A percentile compares a stretch with the other conserved stretches of the same genome.
These are phyloP conservation scores for Dasypolia templi DNA, from an alignment of 2,888 invertebrate genomes.

Conservation along the genomic window DNA sequence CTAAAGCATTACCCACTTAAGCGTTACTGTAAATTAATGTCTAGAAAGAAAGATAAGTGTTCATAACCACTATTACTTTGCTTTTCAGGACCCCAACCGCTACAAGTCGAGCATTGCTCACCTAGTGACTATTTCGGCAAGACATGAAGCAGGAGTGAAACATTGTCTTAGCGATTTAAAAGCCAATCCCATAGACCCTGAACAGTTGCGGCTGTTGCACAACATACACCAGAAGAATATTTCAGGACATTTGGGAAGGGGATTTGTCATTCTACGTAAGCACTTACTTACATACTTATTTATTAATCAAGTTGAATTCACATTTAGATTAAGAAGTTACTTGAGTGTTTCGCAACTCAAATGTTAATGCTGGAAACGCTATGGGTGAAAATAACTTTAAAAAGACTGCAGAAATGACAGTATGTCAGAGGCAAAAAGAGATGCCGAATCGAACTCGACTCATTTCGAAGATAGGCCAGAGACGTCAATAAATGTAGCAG, in stretches of 20 bases:
- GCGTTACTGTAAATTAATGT: neutral
- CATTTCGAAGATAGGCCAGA: neutral
- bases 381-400: too few relatives aligned
- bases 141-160: conserved; percentile 85
- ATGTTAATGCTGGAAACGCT: neutral
- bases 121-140: conserved; percentile 89
- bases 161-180: conserved; percentile 75
- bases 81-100: conserved; percentile 54
- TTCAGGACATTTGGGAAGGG: conserved; percentile 90
- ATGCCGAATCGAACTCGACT: neutral
- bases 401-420: neutral
- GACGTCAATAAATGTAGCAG: neutral
- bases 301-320: neutral
- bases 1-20: too few relatives aligned
- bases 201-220: conserved; percentile 85
- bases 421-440: neutral
- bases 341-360: neutral
- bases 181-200: conserved; percentile 79
- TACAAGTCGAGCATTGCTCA: conserved; percentile 81
- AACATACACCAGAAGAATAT: conserved; percentile 83
- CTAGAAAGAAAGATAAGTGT: neutral
- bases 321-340: neutral
- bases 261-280: conserved; percentile 88
- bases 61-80: neutral
- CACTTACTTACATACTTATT: neutral